Evolutionary conservation across 2,888 invertebrate genomes (phyloP), one percentile per base, ranked within the genome.

Genomic region (Epistrophe eligans): DNA sequence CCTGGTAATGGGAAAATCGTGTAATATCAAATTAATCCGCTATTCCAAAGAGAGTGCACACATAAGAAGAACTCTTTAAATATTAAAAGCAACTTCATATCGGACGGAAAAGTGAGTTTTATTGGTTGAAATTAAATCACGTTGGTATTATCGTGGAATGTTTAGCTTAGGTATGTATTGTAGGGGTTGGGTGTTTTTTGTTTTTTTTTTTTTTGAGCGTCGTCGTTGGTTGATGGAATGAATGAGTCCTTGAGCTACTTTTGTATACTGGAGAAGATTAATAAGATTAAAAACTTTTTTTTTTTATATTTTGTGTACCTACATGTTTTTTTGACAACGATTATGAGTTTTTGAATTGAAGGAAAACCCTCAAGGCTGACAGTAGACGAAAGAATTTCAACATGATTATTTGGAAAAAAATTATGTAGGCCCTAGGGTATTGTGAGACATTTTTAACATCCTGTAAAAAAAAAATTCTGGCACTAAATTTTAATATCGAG

Each of bases 1-100:
- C 43, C 82, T 79, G 83, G 77, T 83, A 83, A 83, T 83, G 83
- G 83, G 77, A 83, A 83, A 83, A 83, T 67, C 73, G 52, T 83
- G 83, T 83, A 64, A 73, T 79, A 70, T 83, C 58, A 83, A 77
- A 83, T 73, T 77, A 79, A 83, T 83, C 83, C 77, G 64, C 28
- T 64, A 62, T 67, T 83, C 72, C 73, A 83, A 67, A 72, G 64
- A 64, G 58, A 66, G 66, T 35, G 60, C 73, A 73, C 60, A 67
- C 52, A 83, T 58, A 77, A 48, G 48, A 66, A 73, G 72, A 77
- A 82, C 62, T 66, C 66, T 83, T 83, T 67, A 72, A 72, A 77
- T 83, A 77, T 73, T 77, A 57, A 83, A 83, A 77, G 32, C 58
- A 72, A 55, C 52, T 55, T 71, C 62, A 55, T 77, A 70, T 55